Evolutionary conservation across 2,888 invertebrate genomes (phyloP).

Genomic region (Onchidella celtica): DNA sequence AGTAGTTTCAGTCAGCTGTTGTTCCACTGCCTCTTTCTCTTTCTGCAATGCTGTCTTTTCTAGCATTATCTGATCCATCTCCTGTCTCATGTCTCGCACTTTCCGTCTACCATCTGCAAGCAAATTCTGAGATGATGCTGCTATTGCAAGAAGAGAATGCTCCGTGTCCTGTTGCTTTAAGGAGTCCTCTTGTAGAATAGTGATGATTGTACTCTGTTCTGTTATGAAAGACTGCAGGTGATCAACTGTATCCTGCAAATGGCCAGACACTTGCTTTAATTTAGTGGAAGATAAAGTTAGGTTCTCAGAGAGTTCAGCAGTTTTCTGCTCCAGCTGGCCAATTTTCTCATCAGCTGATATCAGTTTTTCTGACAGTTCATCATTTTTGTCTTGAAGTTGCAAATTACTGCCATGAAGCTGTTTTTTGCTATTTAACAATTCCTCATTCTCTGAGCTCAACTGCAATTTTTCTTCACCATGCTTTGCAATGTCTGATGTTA

Average conservation of each 20-base stretch:
- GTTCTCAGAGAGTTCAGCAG: constrained; percentile 26
- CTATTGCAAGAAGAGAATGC: constrained; percentile 39
- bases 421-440: constrained; percentile 14
- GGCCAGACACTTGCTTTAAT: constrained; percentile 30
- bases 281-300: constrained; percentile 38
- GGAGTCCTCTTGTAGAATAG: constrained; percentile 47
- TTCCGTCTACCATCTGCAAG: constrained; percentile 31
- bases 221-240: constrained; percentile 42
- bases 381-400: constrained; percentile 36
- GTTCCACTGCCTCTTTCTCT: constrained; percentile 18
- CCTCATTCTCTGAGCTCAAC: constrained; percentile 9
- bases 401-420: constrained; percentile 18
- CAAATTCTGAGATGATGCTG: constrained; percentile 36
- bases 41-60: neutral
- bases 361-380: constrained; percentile 1
- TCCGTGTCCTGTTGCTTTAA: constrained; percentile 46
- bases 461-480: neutral
- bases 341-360: constrained; percentile 16
- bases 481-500: constrained; percentile 11
- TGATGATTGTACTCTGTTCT: constrained; percentile 43
- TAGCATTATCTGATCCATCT: constrained; percentile 17
- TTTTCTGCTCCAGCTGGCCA: neutral
- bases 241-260: constrained; percentile 39
- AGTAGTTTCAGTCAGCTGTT: constrained; percentile 34
- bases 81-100: neutral